Evolutionary conservation across 2,888 invertebrate species (phyloP).

Genomic region (Catocala sponsa): DNA sequence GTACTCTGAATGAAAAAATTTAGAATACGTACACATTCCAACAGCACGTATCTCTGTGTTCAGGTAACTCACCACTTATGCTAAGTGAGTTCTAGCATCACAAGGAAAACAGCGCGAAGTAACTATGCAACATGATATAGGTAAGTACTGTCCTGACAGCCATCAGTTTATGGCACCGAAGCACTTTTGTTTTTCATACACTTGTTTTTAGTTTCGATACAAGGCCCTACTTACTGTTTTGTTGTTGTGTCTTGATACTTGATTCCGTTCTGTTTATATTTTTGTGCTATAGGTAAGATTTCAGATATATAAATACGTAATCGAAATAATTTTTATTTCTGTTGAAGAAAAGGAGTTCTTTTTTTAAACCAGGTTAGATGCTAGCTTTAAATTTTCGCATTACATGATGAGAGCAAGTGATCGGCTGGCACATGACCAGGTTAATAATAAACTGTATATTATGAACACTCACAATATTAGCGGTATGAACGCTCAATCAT

Average conservation of each 20-base stretch:
- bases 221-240: constrained; percentile 30
- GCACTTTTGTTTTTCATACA: constrained; percentile 53
- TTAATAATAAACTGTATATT: too few species aligned
- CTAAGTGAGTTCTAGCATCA: constrained; percentile 72
- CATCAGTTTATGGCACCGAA: constrained; percentile 26
- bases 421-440: too few species aligned
- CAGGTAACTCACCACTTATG: constrained; percentile 82
- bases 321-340: too few species aligned
- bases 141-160: constrained; percentile 45
- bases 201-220: constrained; percentile 43
- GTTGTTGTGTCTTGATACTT: constrained; percentile 20
- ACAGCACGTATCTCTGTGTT: constrained; percentile 29
- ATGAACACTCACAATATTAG: too few species aligned
- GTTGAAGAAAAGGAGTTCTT: too few species aligned
- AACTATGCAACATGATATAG: constrained; percentile 45
- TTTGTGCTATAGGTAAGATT: neutral
- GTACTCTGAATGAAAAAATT: too few species aligned
- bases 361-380: too few species aligned
- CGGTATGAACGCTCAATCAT: too few species aligned
- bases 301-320: too few species aligned
- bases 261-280: neutral
- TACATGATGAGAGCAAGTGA: too few species aligned
- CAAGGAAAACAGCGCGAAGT: constrained; percentile 36
- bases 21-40: constrained; percentile 18
- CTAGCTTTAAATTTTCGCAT: too few species aligned